Evolutionary conservation across 2,797 vertebrate genomes (phyloP).

Genomic region (Sebastes diploproa): DNA sequence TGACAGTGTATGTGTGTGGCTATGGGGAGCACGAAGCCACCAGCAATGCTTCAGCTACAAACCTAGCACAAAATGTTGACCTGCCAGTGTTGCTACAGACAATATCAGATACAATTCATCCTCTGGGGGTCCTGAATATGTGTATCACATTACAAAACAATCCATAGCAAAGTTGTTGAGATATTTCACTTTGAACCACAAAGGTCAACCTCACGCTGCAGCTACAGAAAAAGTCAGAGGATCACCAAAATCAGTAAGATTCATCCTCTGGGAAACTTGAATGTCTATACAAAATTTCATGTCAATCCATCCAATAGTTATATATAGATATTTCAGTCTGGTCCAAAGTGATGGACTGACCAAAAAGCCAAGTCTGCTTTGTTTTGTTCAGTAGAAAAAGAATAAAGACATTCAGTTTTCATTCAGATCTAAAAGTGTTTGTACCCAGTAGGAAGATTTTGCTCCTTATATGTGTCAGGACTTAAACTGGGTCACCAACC

Average conservation of each 20-base stretch:
- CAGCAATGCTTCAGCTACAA: too few relatives aligned
- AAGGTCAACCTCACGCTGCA: too few relatives aligned
- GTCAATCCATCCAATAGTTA: background rate
- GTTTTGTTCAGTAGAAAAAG: background rate
- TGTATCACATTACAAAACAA: background rate
- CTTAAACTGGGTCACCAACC: constrained; percentile 25
- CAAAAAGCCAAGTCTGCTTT: background rate
- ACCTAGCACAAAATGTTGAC: background rate
- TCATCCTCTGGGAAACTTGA: background rate
- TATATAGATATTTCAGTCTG: background rate
- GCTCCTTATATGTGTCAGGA: background rate
- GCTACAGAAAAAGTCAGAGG: background rate
- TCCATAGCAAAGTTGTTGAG: too few relatives aligned
- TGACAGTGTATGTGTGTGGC: too few relatives aligned
- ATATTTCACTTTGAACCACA: too few relatives aligned
- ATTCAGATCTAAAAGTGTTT: background rate
- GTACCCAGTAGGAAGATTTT: background rate
- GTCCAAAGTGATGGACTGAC: background rate
- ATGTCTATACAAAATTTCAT: background rate
- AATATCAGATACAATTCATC: background rate
- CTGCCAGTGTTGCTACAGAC: too few relatives aligned
- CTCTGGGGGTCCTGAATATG: background rate
- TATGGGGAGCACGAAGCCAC: too few relatives aligned
- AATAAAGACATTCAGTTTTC: background rate
- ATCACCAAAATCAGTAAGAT: background rate